Conservation (phyloP, 1,140 invertebrate species). For the Potamilus streckersoni region DNA sequence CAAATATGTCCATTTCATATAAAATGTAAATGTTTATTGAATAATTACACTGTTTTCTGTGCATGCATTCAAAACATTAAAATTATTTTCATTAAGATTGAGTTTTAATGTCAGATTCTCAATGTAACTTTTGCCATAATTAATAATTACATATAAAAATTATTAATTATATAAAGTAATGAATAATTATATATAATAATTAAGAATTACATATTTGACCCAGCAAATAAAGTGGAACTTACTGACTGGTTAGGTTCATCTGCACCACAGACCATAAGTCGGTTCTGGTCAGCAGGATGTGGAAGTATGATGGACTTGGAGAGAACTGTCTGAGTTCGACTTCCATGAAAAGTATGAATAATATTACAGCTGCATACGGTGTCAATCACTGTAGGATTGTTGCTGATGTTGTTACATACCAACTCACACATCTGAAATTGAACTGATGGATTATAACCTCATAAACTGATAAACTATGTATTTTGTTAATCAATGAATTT, state of each 20-base stretch:
- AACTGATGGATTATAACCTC: neutral
- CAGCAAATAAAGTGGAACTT: conserved; percentile 15
- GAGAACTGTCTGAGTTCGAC: conserved; percentile 74
- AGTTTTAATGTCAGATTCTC: neutral
- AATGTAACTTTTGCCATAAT: neutral
- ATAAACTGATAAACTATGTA: too few relatives aligned
- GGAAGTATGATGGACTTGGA: conserved; percentile 74
- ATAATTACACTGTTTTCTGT: too few relatives aligned
- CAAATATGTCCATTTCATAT: too few relatives aligned
- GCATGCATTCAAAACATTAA: neutral
- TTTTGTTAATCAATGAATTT: too few relatives aligned
- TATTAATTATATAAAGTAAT: neutral
- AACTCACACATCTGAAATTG: conserved; percentile 54
- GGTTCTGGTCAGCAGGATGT: conserved; percentile 56
- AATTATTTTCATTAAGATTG: too few relatives aligned
- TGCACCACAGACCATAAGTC: conserved; percentile 72
- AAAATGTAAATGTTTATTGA: too few relatives aligned
- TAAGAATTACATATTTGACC: neutral
- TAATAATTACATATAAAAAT: conserved; percentile 1
- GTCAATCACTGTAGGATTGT: conserved; percentile 28
- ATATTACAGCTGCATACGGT: conserved; percentile 69
- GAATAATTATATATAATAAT: too few relatives aligned
- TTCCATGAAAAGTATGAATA: conserved; percentile 75
- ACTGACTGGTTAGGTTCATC: conserved; percentile 64
- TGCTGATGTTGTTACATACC: conserved; percentile 31